phyloP scores from a whole-genome alignment of 2,888 invertebrate species.

The Chrysolina oricalcia region DNA sequence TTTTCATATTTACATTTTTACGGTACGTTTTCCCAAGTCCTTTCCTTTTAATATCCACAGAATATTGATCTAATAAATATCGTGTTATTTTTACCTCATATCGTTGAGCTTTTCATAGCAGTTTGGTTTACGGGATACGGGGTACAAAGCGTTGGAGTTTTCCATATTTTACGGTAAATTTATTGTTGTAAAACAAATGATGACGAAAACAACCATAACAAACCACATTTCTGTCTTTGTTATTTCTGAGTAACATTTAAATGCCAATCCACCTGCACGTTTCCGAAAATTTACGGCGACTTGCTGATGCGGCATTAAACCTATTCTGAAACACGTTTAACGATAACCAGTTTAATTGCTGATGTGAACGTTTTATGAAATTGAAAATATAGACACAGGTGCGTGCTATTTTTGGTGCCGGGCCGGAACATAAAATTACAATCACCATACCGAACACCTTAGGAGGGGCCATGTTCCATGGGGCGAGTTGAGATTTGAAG shows the following conservation, averaged over 20 bases:
- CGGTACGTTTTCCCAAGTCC: too few relatives aligned
- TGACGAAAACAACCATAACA: background rate
- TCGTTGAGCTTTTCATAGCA: too few relatives aligned
- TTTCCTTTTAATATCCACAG: too few relatives aligned
- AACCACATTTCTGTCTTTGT: background rate
- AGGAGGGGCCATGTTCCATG: too few relatives aligned
- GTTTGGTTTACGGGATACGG: too few relatives aligned
- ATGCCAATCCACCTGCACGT: slow-evolving; percentile 33
- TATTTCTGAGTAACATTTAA: slow-evolving; percentile 12
- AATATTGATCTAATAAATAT: too few relatives aligned
- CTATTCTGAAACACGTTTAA: slow-evolving; percentile 35
- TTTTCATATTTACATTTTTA: too few relatives aligned
- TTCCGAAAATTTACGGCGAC: slow-evolving; percentile 47
- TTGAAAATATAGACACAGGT: slow-evolving; percentile 46
- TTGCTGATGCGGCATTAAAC: slow-evolving; percentile 40
- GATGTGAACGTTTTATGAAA: slow-evolving; percentile 43
- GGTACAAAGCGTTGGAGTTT: background rate
- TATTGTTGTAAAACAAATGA: background rate
- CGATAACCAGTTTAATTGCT: slow-evolving; percentile 40
- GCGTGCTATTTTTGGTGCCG: slow-evolving; percentile 42
- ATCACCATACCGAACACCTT: slow-evolving; percentile 17
- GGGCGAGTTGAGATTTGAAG: background rate
- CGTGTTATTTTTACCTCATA: too few relatives aligned
- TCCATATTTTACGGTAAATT: background rate
- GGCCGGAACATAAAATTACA: slow-evolving; percentile 41